phyloP scores from a whole-genome alignment of 2,888 invertebrate genomes.

The Mamestra brassicae region DNA sequence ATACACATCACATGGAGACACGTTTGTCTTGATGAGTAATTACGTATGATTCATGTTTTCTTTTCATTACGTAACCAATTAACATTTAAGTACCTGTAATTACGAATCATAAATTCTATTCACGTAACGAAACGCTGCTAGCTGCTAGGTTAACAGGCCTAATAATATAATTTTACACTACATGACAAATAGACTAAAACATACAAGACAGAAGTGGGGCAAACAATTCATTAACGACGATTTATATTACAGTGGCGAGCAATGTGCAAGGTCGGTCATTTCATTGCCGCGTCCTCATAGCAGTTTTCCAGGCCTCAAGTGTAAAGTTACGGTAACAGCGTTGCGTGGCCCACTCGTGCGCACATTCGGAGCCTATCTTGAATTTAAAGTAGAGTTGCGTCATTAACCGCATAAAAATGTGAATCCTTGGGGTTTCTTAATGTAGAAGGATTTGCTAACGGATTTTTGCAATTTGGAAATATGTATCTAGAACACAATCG shows the following conservation, averaged over 20 bases:
- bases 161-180: slow-evolving; percentile 38
- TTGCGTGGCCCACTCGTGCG: slow-evolving; percentile 47
- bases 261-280: slow-evolving; percentile 69
- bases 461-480: background rate
- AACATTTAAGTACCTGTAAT: slow-evolving; percentile 31
- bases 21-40: slow-evolving; percentile 11
- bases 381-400: slow-evolving; percentile 60
- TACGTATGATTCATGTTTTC: slow-evolving; percentile 23
- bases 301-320: slow-evolving; percentile 61
- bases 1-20: slow-evolving; percentile 1
- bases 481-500: slow-evolving; percentile 28
- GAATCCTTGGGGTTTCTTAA: slow-evolving; percentile 41
- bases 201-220: slow-evolving; percentile 25
- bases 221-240: slow-evolving; percentile 57
- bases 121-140: slow-evolving; percentile 26
- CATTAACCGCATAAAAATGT: slow-evolving; percentile 30
- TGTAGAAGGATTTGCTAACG: slow-evolving; percentile 34
- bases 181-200: slow-evolving; percentile 50
- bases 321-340: slow-evolving; percentile 60
- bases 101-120: slow-evolving; percentile 29
- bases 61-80: slow-evolving; percentile 34
- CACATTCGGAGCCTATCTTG: slow-evolving; percentile 39
- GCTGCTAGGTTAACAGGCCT: slow-evolving; percentile 24
- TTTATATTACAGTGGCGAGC: slow-evolving; percentile 65
- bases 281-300: slow-evolving; percentile 69